Conservation (phyloP, 1,140 invertebrate genomes). For the Meteorus sp. region DNA sequence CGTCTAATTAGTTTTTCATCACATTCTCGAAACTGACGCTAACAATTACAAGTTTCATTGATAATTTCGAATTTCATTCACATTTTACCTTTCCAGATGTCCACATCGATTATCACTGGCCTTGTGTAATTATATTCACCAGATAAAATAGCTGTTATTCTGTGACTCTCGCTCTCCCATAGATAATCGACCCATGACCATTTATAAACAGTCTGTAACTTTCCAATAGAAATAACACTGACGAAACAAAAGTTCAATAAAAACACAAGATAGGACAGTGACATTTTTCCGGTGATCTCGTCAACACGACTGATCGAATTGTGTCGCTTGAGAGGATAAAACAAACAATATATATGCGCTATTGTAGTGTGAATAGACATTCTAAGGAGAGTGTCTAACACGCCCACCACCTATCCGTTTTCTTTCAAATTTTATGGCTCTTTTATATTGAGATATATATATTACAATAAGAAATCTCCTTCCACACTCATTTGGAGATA, state of each 20-base stretch:
- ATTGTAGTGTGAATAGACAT: conserved; percentile 1
- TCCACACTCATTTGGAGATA: too few relatives aligned
- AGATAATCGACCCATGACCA: conserved; percentile 37
- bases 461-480: too few relatives aligned
- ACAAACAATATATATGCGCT: conserved; percentile 6
- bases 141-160: conserved; percentile 54
- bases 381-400: neutral
- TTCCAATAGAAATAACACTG: conserved; percentile 4
- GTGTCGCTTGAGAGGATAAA: neutral
- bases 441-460: neutral
- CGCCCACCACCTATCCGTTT: neutral
- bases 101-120: conserved; percentile 32
- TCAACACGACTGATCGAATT: conserved; percentile 4
- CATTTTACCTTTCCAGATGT: conserved; percentile 15
- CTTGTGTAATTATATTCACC: conserved; percentile 55
- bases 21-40: too few relatives aligned
- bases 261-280: conserved; percentile 7
- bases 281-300: conserved; percentile 14
- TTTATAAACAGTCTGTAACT: conserved; percentile 21
- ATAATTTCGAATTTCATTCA: neutral
- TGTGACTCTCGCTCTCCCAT: conserved; percentile 21
- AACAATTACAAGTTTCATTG: too few relatives aligned
- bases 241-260: conserved; percentile 10
- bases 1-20: too few relatives aligned
- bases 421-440: neutral